Evolutionary conservation across 2,113 vertebrate genomes (phyloP).

Genomic region (Colinus virginianus): DNA sequence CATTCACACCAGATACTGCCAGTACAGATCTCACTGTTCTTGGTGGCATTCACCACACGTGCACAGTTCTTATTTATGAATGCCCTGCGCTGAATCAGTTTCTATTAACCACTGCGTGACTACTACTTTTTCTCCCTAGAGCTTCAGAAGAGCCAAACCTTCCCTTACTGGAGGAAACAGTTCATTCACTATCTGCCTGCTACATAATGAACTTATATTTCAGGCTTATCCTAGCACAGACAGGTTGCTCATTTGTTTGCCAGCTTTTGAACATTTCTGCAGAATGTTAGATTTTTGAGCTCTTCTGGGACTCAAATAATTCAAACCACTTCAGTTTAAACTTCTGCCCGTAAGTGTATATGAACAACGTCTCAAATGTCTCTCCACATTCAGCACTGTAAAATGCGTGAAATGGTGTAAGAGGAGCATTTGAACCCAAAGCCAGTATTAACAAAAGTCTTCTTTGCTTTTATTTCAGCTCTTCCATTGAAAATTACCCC

Average conservation of each 20-base stretch:
- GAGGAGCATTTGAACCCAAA: background rate
- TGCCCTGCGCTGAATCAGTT: background rate
- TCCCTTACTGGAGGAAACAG: background rate
- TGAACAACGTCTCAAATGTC: background rate
- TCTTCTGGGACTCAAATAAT: background rate
- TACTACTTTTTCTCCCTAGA: background rate
- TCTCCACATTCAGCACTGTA: background rate
- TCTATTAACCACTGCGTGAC: background rate
- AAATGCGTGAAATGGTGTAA: background rate
- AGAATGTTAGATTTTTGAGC: background rate
- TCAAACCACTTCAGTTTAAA: background rate
- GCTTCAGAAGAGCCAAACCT: background rate
- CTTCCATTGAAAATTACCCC: background rate
- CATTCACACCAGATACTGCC: background rate
- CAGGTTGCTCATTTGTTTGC: background rate
- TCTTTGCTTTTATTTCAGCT: background rate
- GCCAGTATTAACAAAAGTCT: background rate
- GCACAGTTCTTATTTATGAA: background rate
- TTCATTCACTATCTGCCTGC: background rate
- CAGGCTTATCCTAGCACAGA: background rate
- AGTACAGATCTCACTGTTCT: background rate
- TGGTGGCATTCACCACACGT: background rate
- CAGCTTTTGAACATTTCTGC: background rate
- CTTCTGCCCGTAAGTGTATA: background rate
- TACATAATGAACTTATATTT: background rate